Conservation (phyloP, 2,113 vertebrate species). For the Connochaetes taurinus region DNA sequence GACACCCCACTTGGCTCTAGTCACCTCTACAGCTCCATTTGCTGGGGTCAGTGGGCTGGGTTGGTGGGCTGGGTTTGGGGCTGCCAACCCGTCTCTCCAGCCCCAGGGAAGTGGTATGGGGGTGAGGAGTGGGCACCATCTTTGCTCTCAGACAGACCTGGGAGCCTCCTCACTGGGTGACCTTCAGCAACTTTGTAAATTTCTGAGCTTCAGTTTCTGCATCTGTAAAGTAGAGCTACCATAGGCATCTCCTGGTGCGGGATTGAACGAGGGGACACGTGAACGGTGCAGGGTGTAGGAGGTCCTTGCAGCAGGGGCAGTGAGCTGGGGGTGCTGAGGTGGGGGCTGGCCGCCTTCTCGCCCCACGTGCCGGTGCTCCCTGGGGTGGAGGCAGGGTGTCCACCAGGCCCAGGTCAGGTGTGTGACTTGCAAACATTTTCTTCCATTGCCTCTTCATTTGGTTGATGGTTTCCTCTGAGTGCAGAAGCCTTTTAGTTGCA, state of each 20-base stretch:
- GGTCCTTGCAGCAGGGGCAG: not conserved
- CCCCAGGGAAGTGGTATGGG: no score
- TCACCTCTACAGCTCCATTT: not conserved
- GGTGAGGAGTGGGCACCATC: not conserved
- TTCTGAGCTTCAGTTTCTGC: not conserved
- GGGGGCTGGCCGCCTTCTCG: accelerated
- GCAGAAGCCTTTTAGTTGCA: not conserved
- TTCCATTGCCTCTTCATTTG: not conserved
- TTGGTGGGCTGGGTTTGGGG: not conserved
- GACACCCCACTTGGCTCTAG: not conserved
- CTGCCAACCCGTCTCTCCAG: not conserved
- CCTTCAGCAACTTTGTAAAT: not conserved
- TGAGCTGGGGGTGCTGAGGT: no score
- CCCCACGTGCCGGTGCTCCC: not conserved
- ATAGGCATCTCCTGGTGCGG: accelerated
- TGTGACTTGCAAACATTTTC: not conserved
- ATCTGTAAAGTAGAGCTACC: not conserved
- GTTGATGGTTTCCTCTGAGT: not conserved
- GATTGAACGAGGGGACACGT: not conserved
- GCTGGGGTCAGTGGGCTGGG: not conserved
- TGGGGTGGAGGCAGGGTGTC: not conserved
- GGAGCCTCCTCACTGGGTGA: not conserved
- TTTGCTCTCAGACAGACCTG: not conserved
- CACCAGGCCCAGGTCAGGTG: not conserved
- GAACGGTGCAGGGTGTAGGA: accelerated